Percentiles rank a stretch among this genome's conserved stretches.
Conservation (phyloP, 2,888 invertebrate species). For the Ormyrus labotus region DNA sequence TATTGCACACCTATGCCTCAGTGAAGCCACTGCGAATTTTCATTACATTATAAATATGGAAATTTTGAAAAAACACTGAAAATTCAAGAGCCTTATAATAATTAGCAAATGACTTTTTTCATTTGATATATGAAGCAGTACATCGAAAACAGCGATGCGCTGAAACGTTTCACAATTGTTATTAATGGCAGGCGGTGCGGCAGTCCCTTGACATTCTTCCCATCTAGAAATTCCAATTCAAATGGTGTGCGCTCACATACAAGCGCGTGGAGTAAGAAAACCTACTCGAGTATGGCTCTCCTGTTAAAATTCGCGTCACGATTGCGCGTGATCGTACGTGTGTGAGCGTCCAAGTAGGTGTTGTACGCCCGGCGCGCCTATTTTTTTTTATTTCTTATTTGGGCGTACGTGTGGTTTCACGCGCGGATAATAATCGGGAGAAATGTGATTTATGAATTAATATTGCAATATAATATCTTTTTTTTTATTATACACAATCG, state of each 20-base stretch:
- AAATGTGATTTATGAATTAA: constrained; percentile 27
- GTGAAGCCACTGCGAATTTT: too few relatives aligned
- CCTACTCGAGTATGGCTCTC: constrained; percentile 36
- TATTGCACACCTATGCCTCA: too few relatives aligned
- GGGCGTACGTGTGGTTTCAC: neutral
- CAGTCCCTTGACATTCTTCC: constrained; percentile 44
- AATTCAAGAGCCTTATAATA: too few relatives aligned
- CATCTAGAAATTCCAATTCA: constrained; percentile 43
- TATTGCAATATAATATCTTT: constrained; percentile 27
- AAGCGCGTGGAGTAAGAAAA: constrained; percentile 37
- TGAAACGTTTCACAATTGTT: constrained; percentile 43
- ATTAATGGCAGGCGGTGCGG: constrained; percentile 15
- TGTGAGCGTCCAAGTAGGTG: constrained; percentile 37
- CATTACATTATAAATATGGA: too few relatives aligned
- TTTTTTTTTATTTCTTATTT: constrained; percentile 18
- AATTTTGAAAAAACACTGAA: too few relatives aligned
- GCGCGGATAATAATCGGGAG: constrained; percentile 3
- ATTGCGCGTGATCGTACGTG: neutral
- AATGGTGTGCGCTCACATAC: constrained; percentile 14
- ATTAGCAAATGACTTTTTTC: too few relatives aligned
- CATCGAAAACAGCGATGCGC: constrained; percentile 1
- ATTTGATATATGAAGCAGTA: neutral
- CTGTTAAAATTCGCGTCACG: constrained; percentile 51
- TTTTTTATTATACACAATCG: constrained; percentile 51
- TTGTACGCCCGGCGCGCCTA: constrained; percentile 35